Evolutionary conservation across 2,888 invertebrate genomes (phyloP), one percentile per base, ranked within the genome.

Genomic region (Odontocerum albicorne): DNA sequence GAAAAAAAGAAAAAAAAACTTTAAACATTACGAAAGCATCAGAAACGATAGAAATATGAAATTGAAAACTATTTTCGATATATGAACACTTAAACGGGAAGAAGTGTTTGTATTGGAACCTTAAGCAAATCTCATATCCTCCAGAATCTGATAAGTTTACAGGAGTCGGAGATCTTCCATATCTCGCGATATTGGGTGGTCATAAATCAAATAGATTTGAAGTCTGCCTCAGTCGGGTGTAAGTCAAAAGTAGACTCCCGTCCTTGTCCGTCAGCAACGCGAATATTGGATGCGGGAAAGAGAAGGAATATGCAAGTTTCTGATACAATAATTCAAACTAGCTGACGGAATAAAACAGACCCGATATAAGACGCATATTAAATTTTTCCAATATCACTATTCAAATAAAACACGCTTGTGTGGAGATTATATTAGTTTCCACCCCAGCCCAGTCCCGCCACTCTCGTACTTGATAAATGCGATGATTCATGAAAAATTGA

Each of bases 261-360:
- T 17, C 32, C 27, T 15, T 21, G 50, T 27, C 17, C 10, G 27
- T 22, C 20, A n/a, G 17, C 42, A 12, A 15, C 39, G 7, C 10
- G 22, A 17, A 6, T 17, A n/a, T 6, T 8, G 6, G 19, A 13
- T 22, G 39, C n/a, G 27, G 15, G 21, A 38, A 12, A 20, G 45
- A 38, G 33, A 36, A 21, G 43, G 36, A 43, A 16, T 32, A 27
- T 27, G 40, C 15, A 12, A 36, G 49, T 35, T 55, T 36, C 45
- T n/a, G 39, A 39, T 43, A 55, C 57, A 49, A 60, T 60, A 60
- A 60, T 54, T 60, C 60, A 60, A 33, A 54, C 51, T 55, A 42
- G 60, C 60, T 60, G 60, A 60, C 60, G 55, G 60, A 47, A 57
- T 57, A 50, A 60, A 57, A 57, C 60, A 60, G 60, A 49, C 55